Evolutionary conservation across 1,140 invertebrate species (phyloP).

Genomic region (Mya arenaria): DNA sequence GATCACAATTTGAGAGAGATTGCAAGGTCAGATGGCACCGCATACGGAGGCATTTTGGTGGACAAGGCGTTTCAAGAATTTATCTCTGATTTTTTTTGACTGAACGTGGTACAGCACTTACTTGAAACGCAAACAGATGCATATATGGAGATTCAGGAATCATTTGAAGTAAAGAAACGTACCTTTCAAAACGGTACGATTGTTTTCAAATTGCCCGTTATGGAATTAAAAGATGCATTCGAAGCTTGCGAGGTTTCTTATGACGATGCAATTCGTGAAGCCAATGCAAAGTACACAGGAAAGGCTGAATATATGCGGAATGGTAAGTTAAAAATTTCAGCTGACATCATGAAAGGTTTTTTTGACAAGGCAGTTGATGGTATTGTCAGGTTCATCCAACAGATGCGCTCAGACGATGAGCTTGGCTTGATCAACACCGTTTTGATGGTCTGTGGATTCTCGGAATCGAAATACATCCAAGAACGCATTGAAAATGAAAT

Average conservation of each 20-base stretch:
- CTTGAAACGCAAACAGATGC: background rate
- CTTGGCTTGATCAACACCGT: background rate
- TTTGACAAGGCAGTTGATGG: background rate
- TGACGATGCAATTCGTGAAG: background rate
- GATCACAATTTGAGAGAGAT: background rate
- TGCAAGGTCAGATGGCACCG: background rate
- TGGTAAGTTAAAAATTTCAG: background rate
- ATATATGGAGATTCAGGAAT: background rate
- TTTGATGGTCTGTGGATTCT: background rate
- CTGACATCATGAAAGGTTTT: background rate
- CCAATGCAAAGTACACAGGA: background rate
- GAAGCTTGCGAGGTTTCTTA: background rate
- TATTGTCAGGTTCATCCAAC: background rate
- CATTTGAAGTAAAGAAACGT: background rate
- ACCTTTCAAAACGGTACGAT: background rate
- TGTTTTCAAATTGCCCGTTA: background rate
- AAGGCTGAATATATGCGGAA: background rate
- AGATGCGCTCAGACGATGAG: background rate
- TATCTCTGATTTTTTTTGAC: background rate
- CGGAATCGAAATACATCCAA: background rate
- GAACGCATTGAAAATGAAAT: background rate
- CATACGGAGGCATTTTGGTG: background rate
- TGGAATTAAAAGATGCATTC: background rate
- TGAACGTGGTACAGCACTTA: background rate
- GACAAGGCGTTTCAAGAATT: background rate